phyloP scores from a whole-genome alignment of 2,113 vertebrate species.

The Microcebus griseorufus region DNA sequence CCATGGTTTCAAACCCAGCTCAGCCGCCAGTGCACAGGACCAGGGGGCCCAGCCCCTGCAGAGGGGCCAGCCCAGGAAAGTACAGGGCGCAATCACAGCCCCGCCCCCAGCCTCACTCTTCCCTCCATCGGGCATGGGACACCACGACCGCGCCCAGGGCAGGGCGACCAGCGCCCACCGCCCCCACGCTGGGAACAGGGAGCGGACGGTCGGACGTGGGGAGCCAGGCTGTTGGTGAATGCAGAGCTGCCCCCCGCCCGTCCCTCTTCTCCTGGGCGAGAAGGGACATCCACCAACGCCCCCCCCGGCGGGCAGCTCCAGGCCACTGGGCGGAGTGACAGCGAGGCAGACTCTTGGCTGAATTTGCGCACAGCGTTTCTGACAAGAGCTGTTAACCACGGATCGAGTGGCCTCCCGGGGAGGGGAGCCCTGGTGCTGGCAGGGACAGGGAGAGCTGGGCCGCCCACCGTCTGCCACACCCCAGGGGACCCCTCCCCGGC shows the following conservation, averaged over 20 bases:
- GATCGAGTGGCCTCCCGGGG: fast-evolving
- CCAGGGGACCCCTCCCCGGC: neutral
- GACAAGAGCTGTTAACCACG: neutral
- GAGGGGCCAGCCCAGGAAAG: too few relatives aligned
- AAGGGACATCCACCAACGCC: fast-evolving
- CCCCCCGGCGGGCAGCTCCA: neutral
- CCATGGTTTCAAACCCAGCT: neutral
- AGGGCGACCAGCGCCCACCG: fast-evolving
- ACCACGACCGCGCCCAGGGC: fast-evolving
- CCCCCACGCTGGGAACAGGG: fast-evolving
- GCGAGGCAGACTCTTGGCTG: neutral
- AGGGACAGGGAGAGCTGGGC: fast-evolving
- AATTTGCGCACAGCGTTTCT: neutral
- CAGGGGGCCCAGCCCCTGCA: too few relatives aligned
- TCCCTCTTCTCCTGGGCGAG: fast-evolving
- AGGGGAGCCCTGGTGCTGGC: fast-evolving
- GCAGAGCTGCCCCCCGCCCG: neutral
- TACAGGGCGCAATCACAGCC: too few relatives aligned
- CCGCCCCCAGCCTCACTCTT: too few relatives aligned
- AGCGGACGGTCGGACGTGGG: fast-evolving
- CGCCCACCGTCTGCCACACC: neutral
- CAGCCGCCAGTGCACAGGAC: too few relatives aligned
- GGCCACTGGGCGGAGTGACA: fast-evolving
- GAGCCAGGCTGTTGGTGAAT: fast-evolving
- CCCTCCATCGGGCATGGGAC: fast-evolving